Evolutionary conservation across 2,888 invertebrate genomes (phyloP), one percentile per base, ranked within the genome.

Genomic region (Pecten maximus): DNA sequence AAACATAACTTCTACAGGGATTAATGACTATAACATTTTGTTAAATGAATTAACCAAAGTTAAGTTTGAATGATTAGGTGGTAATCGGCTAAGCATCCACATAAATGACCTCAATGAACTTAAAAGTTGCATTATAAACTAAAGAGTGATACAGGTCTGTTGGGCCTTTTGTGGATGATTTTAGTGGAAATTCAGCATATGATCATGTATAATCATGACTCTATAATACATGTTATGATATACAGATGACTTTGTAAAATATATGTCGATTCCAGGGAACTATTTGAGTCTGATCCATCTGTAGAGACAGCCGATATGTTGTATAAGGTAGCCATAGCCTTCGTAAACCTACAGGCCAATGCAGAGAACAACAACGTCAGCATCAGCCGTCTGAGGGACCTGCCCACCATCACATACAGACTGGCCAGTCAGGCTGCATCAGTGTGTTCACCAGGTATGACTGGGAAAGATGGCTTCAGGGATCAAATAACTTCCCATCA

Each of bases 201-300:
- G n/a, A n/a, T n/a, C n/a, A n/a, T n/a, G n/a, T n/a, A n/a, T n/a
- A n/a, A n/a, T n/a, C n/a, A n/a, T n/a, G n/a, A n/a, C n/a, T n/a
- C n/a, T n/a, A n/a, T n/a, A n/a, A n/a, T n/a, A n/a, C n/a, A n/a
- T n/a, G n/a, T n/a, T n/a, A n/a, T n/a, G n/a, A n/a, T n/a, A n/a
- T n/a, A n/a, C n/a, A n/a, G n/a, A n/a, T n/a, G n/a, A n/a, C n/a
- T n/a, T n/a, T n/a, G n/a, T n/a, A n/a, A n/a, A n/a, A n/a, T n/a
- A n/a, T n/a, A n/a, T n/a, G n/a, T n/a, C n/a, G 6, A 54, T 54
- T 54, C 54, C 89, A 95, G 95, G 16, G 94, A 94, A 88, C 89
- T 95, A 48, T 93, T 94, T 90, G 94, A 94, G 87, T 94, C 92
- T 2, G 93, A 93, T 19, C 92, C 92, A 0, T 92, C 93, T 40